Evolutionary conservation across 2,888 invertebrate genomes (phyloP).

Genomic region (Aleiodes testaceus): DNA sequence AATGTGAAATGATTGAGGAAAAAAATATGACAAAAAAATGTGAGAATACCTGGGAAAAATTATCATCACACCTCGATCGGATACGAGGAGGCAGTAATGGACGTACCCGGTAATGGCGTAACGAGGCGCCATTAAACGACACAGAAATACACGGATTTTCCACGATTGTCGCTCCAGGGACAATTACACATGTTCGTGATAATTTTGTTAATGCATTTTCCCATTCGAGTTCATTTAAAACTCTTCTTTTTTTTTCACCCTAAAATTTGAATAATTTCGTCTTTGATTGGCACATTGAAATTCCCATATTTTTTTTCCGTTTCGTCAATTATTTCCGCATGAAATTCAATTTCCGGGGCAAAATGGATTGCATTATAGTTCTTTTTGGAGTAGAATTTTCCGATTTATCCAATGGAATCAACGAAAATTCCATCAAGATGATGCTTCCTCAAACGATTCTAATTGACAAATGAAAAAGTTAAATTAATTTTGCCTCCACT

Average conservation of each 20-base stretch:
- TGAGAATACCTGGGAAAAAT: slow-evolving; percentile 39
- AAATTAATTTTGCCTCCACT: slow-evolving; percentile 10
- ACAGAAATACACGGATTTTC: slow-evolving; percentile 23
- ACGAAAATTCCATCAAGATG: neutral
- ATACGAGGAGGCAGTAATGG: slow-evolving; percentile 44
- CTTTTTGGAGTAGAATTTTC: no score
- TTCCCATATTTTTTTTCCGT: no score
- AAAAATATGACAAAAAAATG: neutral
- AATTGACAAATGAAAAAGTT: slow-evolving; percentile 22
- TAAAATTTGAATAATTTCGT: neutral
- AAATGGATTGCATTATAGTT: no score
- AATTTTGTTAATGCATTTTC: slow-evolving; percentile 21
- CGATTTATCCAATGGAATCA: no score
- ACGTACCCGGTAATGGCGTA: slow-evolving; percentile 45
- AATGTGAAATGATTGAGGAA: no score
- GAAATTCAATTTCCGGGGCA: no score
- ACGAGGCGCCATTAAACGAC: slow-evolving; percentile 46
- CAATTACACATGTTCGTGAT: slow-evolving; percentile 23
- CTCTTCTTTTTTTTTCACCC: neutral
- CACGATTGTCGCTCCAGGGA: slow-evolving; percentile 25
- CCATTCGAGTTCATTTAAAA: neutral
- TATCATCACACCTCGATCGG: slow-evolving; percentile 49
- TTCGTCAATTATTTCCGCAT: no score
- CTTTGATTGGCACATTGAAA: neutral
- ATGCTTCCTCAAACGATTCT: neutral